phyloP scores from a whole-genome alignment of 2,797 vertebrate species.

The Siniperca scherzeri region DNA sequence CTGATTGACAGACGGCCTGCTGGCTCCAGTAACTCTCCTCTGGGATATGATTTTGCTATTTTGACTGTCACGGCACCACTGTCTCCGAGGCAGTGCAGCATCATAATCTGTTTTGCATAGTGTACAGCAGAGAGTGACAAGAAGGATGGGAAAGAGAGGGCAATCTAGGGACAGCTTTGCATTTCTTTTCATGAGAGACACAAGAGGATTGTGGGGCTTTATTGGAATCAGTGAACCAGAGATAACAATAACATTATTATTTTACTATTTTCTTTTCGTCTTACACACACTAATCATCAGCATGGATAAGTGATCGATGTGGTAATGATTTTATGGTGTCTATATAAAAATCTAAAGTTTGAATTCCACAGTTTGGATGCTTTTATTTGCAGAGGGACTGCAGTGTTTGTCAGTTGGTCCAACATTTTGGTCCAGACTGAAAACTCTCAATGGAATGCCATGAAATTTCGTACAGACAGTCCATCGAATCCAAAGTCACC shows the following conservation, averaged over 20 bases:
- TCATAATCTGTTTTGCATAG: conserved; percentile 59
- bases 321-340: background rate
- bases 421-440: too few species aligned
- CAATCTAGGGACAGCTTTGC: conserved; percentile 45
- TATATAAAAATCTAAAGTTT: background rate
- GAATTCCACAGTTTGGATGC: background rate
- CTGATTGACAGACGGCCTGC: conserved; percentile 47
- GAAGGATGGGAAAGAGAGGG: conserved; percentile 14
- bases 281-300: background rate
- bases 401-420: too few species aligned
- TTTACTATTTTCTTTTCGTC: background rate
- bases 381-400: too few species aligned
- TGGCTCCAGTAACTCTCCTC: conserved; percentile 35
- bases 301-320: background rate
- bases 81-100: conserved; percentile 44
- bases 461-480: too few species aligned
- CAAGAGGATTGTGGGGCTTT: background rate
- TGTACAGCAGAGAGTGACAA: conserved; percentile 37
- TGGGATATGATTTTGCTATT: conserved; percentile 36
- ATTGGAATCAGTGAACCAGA: conserved; percentile 22
- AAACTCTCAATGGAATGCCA: too few species aligned
- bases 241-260: conserved; percentile 8
- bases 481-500: too few species aligned
- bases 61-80: conserved; percentile 31
- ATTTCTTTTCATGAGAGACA: conserved; percentile 48